Percentiles rank a stretch among this genome's conserved stretches.
These are phyloP conservation scores for Hylomyscus alleni DNA, from an alignment of 2,797 vertebrate species.

Conservation along the genomic window DNA sequence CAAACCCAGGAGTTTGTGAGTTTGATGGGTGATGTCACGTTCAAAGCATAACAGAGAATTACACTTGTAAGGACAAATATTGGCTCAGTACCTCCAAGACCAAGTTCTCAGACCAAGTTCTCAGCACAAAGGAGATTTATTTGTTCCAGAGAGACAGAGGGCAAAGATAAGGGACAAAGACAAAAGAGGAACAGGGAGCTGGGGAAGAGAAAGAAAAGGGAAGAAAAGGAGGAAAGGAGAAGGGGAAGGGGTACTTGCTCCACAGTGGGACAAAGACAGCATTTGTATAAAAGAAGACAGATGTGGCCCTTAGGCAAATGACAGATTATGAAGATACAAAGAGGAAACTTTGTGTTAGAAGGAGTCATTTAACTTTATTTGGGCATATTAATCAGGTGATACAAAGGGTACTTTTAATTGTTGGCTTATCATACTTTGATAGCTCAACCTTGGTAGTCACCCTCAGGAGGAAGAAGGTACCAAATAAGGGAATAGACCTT, in stretches of 20 bases:
- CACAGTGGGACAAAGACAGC: background rate
- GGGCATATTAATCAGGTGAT: background rate
- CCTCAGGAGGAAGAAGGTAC: background rate
- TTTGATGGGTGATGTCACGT: background rate
- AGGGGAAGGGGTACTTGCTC: background rate
- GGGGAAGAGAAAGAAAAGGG: background rate
- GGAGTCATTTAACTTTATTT: background rate
- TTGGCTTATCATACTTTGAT: background rate
- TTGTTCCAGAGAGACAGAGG: background rate
- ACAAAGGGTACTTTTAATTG: background rate
- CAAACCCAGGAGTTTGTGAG: too few relatives aligned
- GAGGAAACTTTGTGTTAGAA: background rate
- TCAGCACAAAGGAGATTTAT: background rate
- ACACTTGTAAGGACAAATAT: background rate
- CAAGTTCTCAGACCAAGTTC: background rate
- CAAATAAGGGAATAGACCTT: background rate
- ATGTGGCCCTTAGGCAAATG: background rate
- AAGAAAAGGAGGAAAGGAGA: background rate
- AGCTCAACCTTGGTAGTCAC: background rate
- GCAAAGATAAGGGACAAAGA: background rate
- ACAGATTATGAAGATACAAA: background rate
- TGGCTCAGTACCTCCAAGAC: background rate
- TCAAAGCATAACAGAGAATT: background rate
- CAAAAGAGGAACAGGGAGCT: background rate
- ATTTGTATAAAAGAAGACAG: background rate